Evolutionary conservation across 1,140 invertebrate species (phyloP), one percentile per base, ranked within the genome.

Genomic region (Drosophila setifemur): DNA sequence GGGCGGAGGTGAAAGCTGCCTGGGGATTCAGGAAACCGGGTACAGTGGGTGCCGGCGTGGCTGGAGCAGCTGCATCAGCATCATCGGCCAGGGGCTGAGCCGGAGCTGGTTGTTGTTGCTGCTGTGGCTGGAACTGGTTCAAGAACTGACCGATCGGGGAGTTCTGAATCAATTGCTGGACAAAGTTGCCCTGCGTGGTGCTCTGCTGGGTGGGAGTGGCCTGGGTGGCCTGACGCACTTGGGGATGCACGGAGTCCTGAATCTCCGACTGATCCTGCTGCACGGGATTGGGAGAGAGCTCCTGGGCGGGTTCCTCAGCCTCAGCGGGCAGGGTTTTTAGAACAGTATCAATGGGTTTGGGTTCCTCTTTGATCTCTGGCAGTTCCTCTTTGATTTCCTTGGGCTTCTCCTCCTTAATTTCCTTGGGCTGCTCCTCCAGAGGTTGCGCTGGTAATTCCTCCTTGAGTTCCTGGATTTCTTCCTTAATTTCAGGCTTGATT

Each of bases 101-200:
- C 3, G 25, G 18, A 0, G 58, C 7, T 0, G 40, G 25, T 18
- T 60, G 54, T 2, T 55, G 43, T 16, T 70, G 70, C 25, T 73
- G 75, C 16, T 73, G 79, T 0, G 77, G 75, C 16, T 83, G 76
- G 45, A 89, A 73, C 55, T 89, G 88, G 42, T 85, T 89, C 3
- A 89, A 57, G 19, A 89, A 88, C 12, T 78, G 73, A 2, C 88
- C 88, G n/a, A 89, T 73, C 0, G 88, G 88, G 0, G 88, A 89
- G 12, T 88, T 89, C 50, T 89, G 88, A 43, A 89, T 89, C 6
- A 89, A 43, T 3, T 89, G 88, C 61, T 89, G 88, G 5, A 89
- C 79, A 48, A 89, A 89, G 63, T 89, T 89, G 19, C 77, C 79
- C 39, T 89, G 88, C 0, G 88, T 89, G 2, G 75, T 69, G 9